Evolutionary conservation across 1,140 invertebrate species (phyloP).

Genomic region (Drosophila nannoptera): DNA sequence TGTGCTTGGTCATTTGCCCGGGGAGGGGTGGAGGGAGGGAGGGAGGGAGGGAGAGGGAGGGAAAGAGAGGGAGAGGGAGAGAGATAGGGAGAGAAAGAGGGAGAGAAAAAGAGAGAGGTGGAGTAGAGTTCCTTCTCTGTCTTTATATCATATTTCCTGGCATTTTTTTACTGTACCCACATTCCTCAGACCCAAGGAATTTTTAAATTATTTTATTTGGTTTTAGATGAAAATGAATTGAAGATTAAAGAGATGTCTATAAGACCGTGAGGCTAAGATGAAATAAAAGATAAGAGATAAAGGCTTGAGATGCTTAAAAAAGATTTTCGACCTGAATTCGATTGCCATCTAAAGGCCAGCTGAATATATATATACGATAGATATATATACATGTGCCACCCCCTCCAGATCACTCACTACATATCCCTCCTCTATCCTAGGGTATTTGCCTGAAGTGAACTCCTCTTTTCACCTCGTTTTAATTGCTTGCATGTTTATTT

Average conservation of each 20-base stretch:
- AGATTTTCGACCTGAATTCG: too few species aligned
- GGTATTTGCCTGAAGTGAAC: background rate
- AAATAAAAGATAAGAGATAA: too few species aligned
- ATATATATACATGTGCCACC: too few species aligned
- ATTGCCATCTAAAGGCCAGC: too few species aligned
- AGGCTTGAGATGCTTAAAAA: too few species aligned
- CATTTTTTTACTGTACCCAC: too few species aligned
- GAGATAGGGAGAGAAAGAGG: background rate
- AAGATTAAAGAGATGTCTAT: background rate
- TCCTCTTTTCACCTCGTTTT: constrained; percentile 13
- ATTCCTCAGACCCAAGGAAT: background rate
- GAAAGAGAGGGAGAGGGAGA: background rate
- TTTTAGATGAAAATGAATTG: too few species aligned
- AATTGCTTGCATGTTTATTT: constrained; percentile 43
- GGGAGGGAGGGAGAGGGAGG: background rate
- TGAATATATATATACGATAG: too few species aligned
- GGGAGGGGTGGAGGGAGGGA: background rate
- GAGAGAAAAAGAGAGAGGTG: background rate
- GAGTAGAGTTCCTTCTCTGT: too few species aligned
- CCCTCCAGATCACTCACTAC: too few species aligned
- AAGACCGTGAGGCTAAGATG: too few species aligned
- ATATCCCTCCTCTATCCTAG: background rate
- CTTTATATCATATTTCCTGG: background rate
- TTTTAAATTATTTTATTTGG: background rate
- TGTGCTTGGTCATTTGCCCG: constrained; percentile 24